Percentiles rank a stretch among this genome's conserved stretches.
phyloP scores from a whole-genome alignment of 1,140 invertebrate genomes.

The Rhopalosiphum padi region DNA sequence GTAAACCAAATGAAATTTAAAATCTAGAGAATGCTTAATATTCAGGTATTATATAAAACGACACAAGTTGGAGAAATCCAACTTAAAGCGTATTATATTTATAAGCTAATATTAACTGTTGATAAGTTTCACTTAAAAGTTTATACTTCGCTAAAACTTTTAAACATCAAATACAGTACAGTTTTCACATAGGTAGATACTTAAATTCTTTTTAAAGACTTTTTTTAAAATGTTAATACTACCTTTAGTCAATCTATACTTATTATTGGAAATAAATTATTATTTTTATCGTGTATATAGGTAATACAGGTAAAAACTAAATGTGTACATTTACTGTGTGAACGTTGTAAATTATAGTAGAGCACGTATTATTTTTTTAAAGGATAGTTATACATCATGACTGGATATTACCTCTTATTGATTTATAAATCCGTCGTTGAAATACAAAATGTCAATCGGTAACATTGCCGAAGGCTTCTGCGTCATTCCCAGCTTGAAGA shows the following conservation, averaged over 20 bases:
- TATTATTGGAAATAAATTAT: not conserved
- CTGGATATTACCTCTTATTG: not conserved
- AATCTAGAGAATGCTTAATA: not conserved
- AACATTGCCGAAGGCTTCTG: not conserved
- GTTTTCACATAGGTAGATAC: not conserved
- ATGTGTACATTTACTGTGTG: not conserved
- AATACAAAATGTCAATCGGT: not conserved
- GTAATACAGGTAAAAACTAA: not conserved
- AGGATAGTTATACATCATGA: not conserved
- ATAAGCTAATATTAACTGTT: constrained; percentile 8
- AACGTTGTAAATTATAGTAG: not conserved
- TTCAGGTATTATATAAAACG: not conserved
- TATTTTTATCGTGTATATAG: not conserved
- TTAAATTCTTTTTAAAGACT: not conserved
- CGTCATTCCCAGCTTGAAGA: not conserved
- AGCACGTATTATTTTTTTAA: not conserved
- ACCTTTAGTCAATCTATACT: not conserved
- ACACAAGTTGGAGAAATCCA: not conserved
- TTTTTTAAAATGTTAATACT: not conserved
- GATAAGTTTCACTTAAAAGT: not conserved
- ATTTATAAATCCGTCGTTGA: not conserved
- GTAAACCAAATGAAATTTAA: not conserved
- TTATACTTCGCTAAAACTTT: not conserved
- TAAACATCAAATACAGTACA: not conserved
- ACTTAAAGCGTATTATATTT: not conserved